Evolutionary conservation across 1,140 invertebrate species (phyloP).

Genomic region (Calliopsis andreniformis): DNA sequence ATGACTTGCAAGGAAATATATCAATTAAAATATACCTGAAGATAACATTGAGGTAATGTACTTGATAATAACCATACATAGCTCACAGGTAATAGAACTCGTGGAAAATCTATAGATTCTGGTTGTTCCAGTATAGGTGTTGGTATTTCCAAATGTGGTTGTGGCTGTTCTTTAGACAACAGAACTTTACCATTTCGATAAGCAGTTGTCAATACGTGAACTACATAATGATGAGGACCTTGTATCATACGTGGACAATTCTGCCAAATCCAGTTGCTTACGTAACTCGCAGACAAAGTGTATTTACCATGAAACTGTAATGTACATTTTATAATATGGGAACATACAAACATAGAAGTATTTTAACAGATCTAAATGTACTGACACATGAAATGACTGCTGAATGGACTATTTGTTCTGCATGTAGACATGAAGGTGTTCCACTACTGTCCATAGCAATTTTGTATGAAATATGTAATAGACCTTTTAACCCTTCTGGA

Average conservation of each 20-base stretch:
- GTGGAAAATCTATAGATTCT: slow-evolving; percentile 76
- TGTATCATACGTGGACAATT: slow-evolving; percentile 88
- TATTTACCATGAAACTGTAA: slow-evolving; percentile 89
- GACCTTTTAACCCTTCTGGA: slow-evolving; percentile 83
- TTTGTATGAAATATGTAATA: slow-evolving; percentile 88
- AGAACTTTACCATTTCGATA: slow-evolving; percentile 85
- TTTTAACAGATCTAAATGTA: slow-evolving; percentile 40
- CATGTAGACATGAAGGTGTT: slow-evolving; percentile 82
- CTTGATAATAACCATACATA: slow-evolving; percentile 90
- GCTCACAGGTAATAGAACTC: slow-evolving; percentile 84
- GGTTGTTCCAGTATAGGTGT: slow-evolving; percentile 88
- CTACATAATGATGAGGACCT: slow-evolving; percentile 89
- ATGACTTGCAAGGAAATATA: not conserved
- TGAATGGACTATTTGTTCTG: slow-evolving; percentile 86
- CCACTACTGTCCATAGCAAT: slow-evolving; percentile 88
- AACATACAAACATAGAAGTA: not conserved
- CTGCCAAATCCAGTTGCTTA: slow-evolving; percentile 90
- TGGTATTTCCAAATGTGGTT: slow-evolving; percentile 84
- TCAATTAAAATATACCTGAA: slow-evolving; percentile 70
- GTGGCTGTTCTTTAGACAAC: slow-evolving; percentile 74
- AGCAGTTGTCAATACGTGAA: slow-evolving; percentile 89
- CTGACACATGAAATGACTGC: slow-evolving; percentile 87
- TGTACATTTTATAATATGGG: not conserved
- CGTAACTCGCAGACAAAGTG: slow-evolving; percentile 86
- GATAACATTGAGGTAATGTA: slow-evolving; percentile 87